These are phyloP conservation scores for Rhimphoctona megacephalus DNA, from an alignment of 2,888 invertebrate species.

Conservation along the genomic window DNA sequence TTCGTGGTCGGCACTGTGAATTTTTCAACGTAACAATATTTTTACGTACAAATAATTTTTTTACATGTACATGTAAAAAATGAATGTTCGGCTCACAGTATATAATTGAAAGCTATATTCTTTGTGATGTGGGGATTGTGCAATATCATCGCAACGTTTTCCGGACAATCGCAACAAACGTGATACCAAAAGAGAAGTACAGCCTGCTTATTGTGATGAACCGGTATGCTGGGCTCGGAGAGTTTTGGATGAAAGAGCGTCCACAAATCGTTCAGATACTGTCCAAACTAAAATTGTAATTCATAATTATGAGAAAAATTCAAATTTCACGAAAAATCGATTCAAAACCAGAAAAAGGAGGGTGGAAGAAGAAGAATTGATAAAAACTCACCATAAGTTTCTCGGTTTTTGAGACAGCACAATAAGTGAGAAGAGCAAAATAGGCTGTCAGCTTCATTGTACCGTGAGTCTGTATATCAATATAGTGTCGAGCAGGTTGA, in stretches of 20 bases:
- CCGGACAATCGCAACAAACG: conserved; percentile 96
- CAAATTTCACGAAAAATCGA: background rate
- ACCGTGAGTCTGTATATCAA: conserved; percentile 94
- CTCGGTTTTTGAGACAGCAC: conserved; percentile 95
- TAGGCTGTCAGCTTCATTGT: conserved; percentile 96
- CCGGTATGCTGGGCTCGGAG: conserved; percentile 97
- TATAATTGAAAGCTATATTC: conserved; percentile 98
- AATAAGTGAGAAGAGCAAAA: conserved; percentile 96
- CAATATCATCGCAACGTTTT: conserved; percentile 95
- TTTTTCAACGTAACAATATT: conserved; percentile 33
- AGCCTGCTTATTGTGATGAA: conserved; percentile 98
- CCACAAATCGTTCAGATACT: conserved; percentile 96
- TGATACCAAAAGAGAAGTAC: conserved; percentile 97
- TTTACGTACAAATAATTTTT: too few relatives aligned
- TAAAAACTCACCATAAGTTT: conserved; percentile 92
- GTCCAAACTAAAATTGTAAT: conserved; percentile 91
- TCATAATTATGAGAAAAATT: conserved; percentile 23
- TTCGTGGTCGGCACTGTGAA: conserved; percentile 96
- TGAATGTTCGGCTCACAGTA: conserved; percentile 89
- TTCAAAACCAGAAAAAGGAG: background rate
- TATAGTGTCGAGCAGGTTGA: conserved; percentile 94
- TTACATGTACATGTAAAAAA: background rate
- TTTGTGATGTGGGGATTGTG: conserved; percentile 95
- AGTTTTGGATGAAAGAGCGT: conserved; percentile 97
- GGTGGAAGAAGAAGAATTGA: background rate